Evolutionary conservation across 1,140 invertebrate genomes (phyloP).

Genomic region (Drosophila triauraria): DNA sequence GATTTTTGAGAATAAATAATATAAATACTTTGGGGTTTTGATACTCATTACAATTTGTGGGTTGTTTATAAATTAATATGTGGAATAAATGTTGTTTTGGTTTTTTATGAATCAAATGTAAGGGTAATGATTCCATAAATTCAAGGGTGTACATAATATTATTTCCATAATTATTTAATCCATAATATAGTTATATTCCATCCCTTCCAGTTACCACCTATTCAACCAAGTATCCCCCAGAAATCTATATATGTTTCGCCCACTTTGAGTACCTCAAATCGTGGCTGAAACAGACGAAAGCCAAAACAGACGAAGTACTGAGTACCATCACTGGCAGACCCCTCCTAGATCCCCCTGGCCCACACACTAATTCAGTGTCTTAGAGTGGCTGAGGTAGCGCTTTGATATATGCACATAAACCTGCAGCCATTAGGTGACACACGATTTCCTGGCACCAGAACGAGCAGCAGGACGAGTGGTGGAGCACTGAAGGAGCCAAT

Average conservation of each 20-base stretch:
- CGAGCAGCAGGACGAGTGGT: conserved; percentile 1
- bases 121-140: no score
- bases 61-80: no score
- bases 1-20: background rate
- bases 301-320: background rate
- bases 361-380: conserved; percentile 42
- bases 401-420: conserved; percentile 55
- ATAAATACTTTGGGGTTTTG: background rate
- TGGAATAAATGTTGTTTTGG: no score
- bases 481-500: conserved; percentile 38
- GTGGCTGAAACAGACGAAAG: conserved; percentile 1
- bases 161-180: no score
- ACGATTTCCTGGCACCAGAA: conserved; percentile 16
- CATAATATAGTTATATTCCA: no score
- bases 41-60: no score
- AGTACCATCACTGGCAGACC: conserved; percentile 1
- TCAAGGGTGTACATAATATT: no score
- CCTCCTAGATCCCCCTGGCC: background rate
- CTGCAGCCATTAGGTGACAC: conserved; percentile 53
- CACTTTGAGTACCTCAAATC: background rate
- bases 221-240: background rate
- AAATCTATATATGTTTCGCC: no score
- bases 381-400: conserved; percentile 42
- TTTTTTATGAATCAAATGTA: no score
- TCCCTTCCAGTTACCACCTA: background rate